A percentile compares a stretch with the other conserved stretches of the same genome.
Evolutionary conservation across 2,888 invertebrate species (phyloP).

Genomic region (Aphodius sticticus): DNA sequence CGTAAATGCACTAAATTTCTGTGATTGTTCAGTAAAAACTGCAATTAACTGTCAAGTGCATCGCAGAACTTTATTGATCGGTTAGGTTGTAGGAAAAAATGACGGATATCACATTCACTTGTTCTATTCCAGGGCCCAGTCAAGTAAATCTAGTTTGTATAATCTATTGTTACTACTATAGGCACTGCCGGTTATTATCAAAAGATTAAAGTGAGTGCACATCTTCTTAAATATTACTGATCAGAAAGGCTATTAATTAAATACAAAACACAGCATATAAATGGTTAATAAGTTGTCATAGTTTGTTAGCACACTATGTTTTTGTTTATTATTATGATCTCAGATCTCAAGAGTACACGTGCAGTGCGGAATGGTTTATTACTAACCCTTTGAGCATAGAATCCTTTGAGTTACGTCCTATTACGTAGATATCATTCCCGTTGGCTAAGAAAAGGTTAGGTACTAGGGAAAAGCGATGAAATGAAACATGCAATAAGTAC

Average conservation of each 20-base stretch:
- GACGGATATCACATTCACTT: background rate
- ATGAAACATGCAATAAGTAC: constrained; percentile 53
- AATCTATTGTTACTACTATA: background rate
- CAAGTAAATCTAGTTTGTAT: background rate
- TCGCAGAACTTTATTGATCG: background rate
- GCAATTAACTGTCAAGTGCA: background rate
- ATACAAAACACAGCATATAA: no score
- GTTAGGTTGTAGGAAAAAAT: background rate
- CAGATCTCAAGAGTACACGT: no score
- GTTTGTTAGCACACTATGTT: background rate
- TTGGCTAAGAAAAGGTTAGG: background rate
- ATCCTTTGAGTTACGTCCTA: background rate
- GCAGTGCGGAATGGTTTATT: background rate
- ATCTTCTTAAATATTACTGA: no score
- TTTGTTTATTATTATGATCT: background rate
- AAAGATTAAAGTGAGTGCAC: background rate
- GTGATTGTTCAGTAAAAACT: background rate
- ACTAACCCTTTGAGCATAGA: background rate
- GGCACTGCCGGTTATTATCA: background rate
- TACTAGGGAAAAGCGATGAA: background rate
- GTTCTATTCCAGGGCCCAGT: no score
- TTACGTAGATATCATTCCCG: background rate
- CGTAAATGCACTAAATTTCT: background rate
- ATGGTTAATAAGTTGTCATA: no score
- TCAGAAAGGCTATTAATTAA: no score